Conservation (phyloP, 1,140 invertebrate species). For the Sipha flava region DNA sequence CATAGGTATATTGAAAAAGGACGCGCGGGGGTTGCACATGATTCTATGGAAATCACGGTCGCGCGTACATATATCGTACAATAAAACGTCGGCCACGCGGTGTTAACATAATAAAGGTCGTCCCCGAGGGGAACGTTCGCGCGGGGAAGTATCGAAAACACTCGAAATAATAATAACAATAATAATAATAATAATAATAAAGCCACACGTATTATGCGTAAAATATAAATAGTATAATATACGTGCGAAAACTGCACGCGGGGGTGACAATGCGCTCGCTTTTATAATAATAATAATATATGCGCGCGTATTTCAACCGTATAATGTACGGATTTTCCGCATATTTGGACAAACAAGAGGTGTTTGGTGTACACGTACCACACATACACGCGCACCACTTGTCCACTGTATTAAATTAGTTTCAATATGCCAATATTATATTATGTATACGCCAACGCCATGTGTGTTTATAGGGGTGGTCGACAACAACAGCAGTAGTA, state of each 20-base stretch:
- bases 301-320: not conserved
- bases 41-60: not conserved
- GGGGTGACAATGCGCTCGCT: too few relatives aligned
- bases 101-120: not conserved
- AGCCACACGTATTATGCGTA: not conserved
- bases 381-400: not conserved
- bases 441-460: not conserved
- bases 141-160: not conserved
- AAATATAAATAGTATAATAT: not conserved
- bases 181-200: constrained; percentile 22
- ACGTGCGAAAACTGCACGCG: not conserved
- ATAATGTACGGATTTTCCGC: constrained; percentile 10
- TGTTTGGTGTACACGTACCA: not conserved
- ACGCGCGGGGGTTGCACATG: not conserved
- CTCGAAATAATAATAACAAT: not conserved
- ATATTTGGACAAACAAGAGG: not conserved
- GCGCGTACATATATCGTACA: too few relatives aligned
- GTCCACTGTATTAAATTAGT: constrained; percentile 24
- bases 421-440: not conserved
- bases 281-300: not conserved
- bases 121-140: not conserved
- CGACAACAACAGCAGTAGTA: too few relatives aligned
- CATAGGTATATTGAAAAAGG: not conserved
- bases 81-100: not conserved
- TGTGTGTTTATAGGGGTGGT: not conserved